Evolutionary conservation across 1,140 invertebrate genomes (phyloP).

Genomic region (Aleiodes sp.): DNA sequence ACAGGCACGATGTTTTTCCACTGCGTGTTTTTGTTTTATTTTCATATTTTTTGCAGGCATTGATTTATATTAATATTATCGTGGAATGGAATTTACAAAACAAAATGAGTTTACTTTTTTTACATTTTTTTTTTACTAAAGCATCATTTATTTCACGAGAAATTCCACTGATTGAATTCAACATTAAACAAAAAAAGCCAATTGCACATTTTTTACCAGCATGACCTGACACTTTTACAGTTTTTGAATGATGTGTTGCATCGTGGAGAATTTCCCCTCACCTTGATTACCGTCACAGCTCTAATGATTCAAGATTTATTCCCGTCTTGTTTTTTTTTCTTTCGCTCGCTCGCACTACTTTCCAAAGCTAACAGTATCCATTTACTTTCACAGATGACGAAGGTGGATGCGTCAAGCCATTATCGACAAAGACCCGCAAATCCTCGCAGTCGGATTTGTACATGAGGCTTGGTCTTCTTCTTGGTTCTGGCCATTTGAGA

Average conservation of each 20-base stretch:
- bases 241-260: conserved; percentile 22
- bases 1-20: conserved; percentile 35
- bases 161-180: background rate
- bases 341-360: background rate
- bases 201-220: conserved; percentile 8
- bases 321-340: conserved; percentile 24
- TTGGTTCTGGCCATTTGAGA: conserved; percentile 67
- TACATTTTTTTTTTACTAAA: too few relatives aligned
- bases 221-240: conserved; percentile 9
- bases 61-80: background rate
- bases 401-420: conserved; percentile 72
- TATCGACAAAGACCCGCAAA: conserved; percentile 67
- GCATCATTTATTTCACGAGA: background rate
- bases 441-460: conserved; percentile 80
- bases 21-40: conserved; percentile 24
- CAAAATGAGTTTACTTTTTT: too few relatives aligned
- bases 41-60: background rate
- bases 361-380: conserved; percentile 29
- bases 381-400: conserved; percentile 73
- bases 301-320: background rate
- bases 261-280: conserved; percentile 23
- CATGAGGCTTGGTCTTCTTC: conserved; percentile 82
- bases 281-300: background rate
- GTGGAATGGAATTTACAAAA: too few relatives aligned
- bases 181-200: background rate